Conservation (phyloP, 2,888 invertebrate genomes). For the Hypena proboscidalis region DNA sequence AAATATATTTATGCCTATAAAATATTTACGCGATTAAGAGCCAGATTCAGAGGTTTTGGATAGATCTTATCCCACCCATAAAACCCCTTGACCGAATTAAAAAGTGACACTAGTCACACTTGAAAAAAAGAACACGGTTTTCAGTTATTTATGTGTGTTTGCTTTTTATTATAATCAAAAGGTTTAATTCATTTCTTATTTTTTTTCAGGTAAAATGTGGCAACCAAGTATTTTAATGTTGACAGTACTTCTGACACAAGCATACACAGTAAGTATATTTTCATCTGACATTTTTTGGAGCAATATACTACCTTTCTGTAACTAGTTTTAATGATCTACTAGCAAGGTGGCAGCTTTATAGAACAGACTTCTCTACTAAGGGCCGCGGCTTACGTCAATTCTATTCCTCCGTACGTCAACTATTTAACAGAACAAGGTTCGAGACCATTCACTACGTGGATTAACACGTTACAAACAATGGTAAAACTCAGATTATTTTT, state of each 20-base stretch:
- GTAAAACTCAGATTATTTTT: neutral
- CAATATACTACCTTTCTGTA: conserved; percentile 1
- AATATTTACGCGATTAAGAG: too few species aligned
- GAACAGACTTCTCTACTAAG: neutral
- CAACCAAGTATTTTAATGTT: conserved; percentile 44
- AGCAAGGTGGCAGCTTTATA: conserved; percentile 1
- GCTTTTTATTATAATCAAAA: too few species aligned
- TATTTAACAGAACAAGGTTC: neutral
- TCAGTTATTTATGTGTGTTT: too few species aligned
- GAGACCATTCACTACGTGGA: neutral
- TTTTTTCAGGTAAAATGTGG: conserved; percentile 60
- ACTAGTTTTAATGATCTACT: neutral
- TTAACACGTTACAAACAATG: neutral
- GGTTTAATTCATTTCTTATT: conserved; percentile 15
- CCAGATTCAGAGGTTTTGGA: too few species aligned
- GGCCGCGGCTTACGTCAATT: neutral
- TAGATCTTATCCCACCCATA: too few species aligned
- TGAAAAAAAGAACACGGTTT: neutral
- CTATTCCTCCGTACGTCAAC: conserved; percentile 1
- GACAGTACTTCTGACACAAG: conserved; percentile 48
- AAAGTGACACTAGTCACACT: too few species aligned
- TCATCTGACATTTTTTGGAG: neutral
- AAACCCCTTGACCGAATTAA: too few species aligned
- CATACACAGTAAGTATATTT: conserved; percentile 52
- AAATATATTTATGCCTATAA: too few species aligned